Percentiles rank a stretch among this genome's conserved stretches.
phyloP scores from a whole-genome alignment of 2,797 vertebrate species.

The Chelonia mydas region DNA sequence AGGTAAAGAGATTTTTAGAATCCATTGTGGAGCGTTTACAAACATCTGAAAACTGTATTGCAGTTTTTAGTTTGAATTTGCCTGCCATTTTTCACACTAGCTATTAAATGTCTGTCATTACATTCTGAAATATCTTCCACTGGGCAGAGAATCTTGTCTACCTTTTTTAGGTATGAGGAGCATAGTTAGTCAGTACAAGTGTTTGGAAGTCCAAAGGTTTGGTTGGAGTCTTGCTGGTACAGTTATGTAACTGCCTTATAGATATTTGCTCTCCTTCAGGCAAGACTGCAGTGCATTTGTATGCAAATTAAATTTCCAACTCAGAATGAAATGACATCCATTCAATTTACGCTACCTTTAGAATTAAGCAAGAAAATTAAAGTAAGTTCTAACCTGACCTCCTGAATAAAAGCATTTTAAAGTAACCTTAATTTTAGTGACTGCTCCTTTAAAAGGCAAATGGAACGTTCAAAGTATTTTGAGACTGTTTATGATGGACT shows the following conservation, averaged over 20 bases:
- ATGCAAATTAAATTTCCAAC: background rate
- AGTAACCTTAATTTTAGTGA: background rate
- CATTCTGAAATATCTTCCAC: background rate
- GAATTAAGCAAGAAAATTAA: background rate
- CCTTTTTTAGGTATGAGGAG: no score
- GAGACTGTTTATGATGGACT: background rate
- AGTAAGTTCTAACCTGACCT: background rate
- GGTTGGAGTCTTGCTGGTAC: fast-evolving
- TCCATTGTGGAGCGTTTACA: background rate
- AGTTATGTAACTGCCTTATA: background rate
- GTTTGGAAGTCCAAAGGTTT: no score
- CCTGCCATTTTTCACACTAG: background rate
- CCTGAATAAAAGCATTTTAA: background rate
- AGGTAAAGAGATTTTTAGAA: background rate
- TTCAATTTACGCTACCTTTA: background rate
- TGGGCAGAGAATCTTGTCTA: no score
- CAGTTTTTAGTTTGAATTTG: fast-evolving
- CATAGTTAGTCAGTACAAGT: background rate
- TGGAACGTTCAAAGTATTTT: background rate
- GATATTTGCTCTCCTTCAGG: background rate
- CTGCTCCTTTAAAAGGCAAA: background rate
- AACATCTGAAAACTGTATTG: background rate
- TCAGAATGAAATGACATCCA: background rate
- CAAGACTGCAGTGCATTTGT: background rate
- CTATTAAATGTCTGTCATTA: background rate